These are phyloP conservation scores for Gallinago paraguaiae DNA, from an alignment of 2,113 vertebrate genomes.

Conservation along the genomic window DNA sequence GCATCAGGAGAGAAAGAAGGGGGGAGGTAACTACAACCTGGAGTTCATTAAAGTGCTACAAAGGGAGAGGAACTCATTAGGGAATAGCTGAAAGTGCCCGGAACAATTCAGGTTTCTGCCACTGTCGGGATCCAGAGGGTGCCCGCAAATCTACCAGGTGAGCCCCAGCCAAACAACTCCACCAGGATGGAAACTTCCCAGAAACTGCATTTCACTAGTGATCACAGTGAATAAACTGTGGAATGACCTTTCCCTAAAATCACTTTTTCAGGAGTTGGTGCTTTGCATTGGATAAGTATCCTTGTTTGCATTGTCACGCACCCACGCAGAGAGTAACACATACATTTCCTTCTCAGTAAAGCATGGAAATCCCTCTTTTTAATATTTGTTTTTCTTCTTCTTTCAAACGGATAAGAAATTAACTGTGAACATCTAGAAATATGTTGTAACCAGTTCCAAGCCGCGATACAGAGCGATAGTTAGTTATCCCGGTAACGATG, in stretches of 20 bases:
- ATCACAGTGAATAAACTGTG: background rate
- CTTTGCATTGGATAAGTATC: background rate
- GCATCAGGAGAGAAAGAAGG: slow-evolving; percentile 25
- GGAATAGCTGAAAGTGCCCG: background rate
- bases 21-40: slow-evolving; percentile 34
- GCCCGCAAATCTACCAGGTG: background rate
- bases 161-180: background rate
- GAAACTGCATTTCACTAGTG: background rate
- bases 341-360: background rate
- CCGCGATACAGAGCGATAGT: background rate
- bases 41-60: slow-evolving; percentile 33
- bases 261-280: background rate
- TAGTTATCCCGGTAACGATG: background rate
- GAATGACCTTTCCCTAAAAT: background rate
- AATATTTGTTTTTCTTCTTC: background rate
- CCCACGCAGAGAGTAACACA: background rate
- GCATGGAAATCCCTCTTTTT: background rate
- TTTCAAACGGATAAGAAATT: background rate
- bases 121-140: background rate
- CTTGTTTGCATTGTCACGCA: background rate
- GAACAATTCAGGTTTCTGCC: background rate
- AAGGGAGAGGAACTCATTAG: slow-evolving; percentile 11
- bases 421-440: background rate
- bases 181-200: background rate
- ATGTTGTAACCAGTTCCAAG: background rate